phyloP scores from a whole-genome alignment of 2,888 invertebrate genomes.

The Disparrhopalites patrizii region DNA sequence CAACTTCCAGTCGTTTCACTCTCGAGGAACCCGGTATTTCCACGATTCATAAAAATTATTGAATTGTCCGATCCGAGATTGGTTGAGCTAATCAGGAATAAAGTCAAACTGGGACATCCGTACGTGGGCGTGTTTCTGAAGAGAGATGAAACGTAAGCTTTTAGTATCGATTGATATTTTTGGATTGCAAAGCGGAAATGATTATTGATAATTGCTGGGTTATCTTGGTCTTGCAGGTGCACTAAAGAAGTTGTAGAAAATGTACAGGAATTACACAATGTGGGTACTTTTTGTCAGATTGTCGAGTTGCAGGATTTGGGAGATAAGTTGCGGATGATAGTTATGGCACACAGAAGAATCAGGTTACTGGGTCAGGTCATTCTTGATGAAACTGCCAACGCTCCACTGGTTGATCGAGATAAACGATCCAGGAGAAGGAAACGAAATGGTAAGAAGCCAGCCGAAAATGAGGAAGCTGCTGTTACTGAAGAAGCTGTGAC shows the following conservation, averaged over 20 bases:
- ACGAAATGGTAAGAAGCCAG: conserved; percentile 42
- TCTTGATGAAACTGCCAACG: conserved; percentile 58
- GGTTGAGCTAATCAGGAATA: conserved; percentile 83
- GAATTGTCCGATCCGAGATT: conserved; percentile 84
- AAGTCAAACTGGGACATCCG: conserved; percentile 92
- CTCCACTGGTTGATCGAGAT: conserved; percentile 43
- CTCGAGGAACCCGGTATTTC: conserved; percentile 91
- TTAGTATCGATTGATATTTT: conserved; percentile 7
- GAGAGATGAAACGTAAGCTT: conserved; percentile 71
- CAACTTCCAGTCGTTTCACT: conserved; percentile 93
- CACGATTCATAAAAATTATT: conserved; percentile 94
- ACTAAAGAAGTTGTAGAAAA: conserved; percentile 79
- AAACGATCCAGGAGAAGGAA: conserved; percentile 38
- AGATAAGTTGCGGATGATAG: conserved; percentile 80
- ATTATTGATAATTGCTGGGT: conserved; percentile 2
- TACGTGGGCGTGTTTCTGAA: conserved; percentile 97
- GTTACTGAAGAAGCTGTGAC: not conserved
- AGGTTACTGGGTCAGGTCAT: conserved; percentile 73
- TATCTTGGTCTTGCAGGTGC: conserved; percentile 56
- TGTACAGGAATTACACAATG: conserved; percentile 77
- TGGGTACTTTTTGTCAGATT: conserved; percentile 97
- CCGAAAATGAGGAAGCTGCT: conserved; percentile 11
- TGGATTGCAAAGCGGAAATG: not conserved
- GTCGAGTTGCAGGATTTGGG: conserved; percentile 96
- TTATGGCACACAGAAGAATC: conserved; percentile 89